phyloP scores from a whole-genome alignment of 2,797 vertebrate species.

The Periophthalmus magnuspinnatus region DNA sequence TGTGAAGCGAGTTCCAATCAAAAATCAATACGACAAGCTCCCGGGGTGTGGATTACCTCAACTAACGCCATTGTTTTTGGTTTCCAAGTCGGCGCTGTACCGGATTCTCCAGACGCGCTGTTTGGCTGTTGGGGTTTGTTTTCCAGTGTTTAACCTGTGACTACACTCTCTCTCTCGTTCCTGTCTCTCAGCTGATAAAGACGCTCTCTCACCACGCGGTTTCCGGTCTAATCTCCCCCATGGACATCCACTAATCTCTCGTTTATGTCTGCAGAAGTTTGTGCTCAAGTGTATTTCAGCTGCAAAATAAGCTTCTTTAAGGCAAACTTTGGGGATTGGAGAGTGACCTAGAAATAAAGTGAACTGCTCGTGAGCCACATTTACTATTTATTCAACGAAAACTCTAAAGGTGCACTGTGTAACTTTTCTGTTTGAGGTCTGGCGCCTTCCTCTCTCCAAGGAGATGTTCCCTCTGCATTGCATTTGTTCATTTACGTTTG shows the following conservation, averaged over 20 bases:
- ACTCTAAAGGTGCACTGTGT: neutral
- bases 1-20: neutral
- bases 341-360: conserved; percentile 8
- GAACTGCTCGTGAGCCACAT: conserved; percentile 3
- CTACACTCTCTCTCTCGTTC: conserved; percentile 24
- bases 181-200: conserved; percentile 18
- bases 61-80: conserved; percentile 5
- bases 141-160: conserved; percentile 49
- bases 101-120: conserved; percentile 2
- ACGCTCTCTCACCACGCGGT: conserved; percentile 19
- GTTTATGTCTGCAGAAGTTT: conserved; percentile 61
- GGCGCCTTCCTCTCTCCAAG: no score
- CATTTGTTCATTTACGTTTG: neutral
- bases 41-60: neutral
- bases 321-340: conserved; percentile 32
- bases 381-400: neutral
- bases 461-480: no score
- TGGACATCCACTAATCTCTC: conserved; percentile 54
- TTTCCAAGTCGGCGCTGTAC: conserved; percentile 14
- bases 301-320: conserved; percentile 43
- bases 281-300: conserved; percentile 31
- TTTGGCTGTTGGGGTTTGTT: conserved; percentile 20
- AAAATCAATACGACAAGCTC: neutral
- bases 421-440: no score
- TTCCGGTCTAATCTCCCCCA: conserved; percentile 44